These are phyloP conservation scores for Nymphalis urticae DNA, from an alignment of 2,888 invertebrate species.

Conservation along the genomic window DNA sequence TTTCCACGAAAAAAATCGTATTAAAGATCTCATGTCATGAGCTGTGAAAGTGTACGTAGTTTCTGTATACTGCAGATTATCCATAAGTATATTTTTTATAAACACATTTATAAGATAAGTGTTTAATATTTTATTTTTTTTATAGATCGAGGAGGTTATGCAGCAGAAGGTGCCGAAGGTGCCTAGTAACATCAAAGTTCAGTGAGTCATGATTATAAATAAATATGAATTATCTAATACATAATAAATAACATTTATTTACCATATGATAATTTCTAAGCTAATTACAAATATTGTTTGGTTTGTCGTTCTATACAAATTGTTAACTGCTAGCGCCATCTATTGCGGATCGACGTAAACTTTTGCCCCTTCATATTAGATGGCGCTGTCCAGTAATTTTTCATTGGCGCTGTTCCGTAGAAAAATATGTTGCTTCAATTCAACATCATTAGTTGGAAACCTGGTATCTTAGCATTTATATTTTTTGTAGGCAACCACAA, in stretches of 20 bases:
- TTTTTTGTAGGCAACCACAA: slow-evolving; percentile 52
- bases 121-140: slow-evolving; percentile 37
- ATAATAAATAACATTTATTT: background rate
- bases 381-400: slow-evolving; percentile 10
- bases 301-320: background rate
- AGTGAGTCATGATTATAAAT: slow-evolving; percentile 56
- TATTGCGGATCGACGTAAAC: slow-evolving; percentile 35
- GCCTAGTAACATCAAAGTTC: slow-evolving; percentile 65
- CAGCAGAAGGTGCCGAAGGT: slow-evolving; percentile 77
- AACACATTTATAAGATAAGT: background rate
- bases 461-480: no score
- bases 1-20: slow-evolving; percentile 5
- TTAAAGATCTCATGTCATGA: slow-evolving; percentile 14
- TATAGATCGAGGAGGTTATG: slow-evolving; percentile 79
- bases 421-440: no score
- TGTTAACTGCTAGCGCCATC: slow-evolving; percentile 46
- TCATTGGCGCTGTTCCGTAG: background rate
- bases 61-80: background rate
- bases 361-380: slow-evolving; percentile 9
- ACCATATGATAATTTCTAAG: background rate
- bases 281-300: background rate
- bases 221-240: background rate
- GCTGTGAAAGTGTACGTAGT: slow-evolving; percentile 21
- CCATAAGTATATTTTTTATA: background rate
- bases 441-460: no score